Evolutionary conservation across 2,797 vertebrate genomes (phyloP).

Genomic region (Amblyopsis hoosieri): DNA sequence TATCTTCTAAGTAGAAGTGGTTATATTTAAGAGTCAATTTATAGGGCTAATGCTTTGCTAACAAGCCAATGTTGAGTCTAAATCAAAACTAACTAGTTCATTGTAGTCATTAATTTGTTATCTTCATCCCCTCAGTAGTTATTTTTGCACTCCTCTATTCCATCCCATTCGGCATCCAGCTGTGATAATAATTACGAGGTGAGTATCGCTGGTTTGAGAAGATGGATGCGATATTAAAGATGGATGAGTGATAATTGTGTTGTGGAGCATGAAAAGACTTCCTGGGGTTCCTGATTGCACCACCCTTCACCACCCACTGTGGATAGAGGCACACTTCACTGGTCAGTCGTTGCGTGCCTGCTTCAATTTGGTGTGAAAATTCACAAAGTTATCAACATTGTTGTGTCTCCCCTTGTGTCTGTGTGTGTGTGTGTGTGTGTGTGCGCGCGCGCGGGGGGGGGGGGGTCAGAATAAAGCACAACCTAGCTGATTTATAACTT

Average conservation of each 20-base stretch:
- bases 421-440: too few relatives aligned
- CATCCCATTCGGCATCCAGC: conserved; percentile 48
- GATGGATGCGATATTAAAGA: conserved; percentile 66
- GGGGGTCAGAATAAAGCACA: too few relatives aligned
- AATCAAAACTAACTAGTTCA: neutral
- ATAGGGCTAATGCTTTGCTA: too few relatives aligned
- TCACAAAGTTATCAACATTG: too few relatives aligned
- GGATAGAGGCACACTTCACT: conserved; percentile 33
- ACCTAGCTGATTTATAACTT: too few relatives aligned
- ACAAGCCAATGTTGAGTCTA: too few relatives aligned
- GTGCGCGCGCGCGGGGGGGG: too few relatives aligned
- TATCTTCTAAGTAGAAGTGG: too few relatives aligned
- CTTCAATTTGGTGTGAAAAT: too few relatives aligned
- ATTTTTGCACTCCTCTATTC: conserved; percentile 37
- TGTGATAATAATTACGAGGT: conserved; percentile 69
- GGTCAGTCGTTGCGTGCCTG: conserved; percentile 4
- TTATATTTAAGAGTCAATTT: too few relatives aligned
- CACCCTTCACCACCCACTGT: conserved; percentile 33
- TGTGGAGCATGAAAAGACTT: conserved; percentile 45
- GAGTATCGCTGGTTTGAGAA: conserved; percentile 43
- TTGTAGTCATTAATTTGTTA: neutral
- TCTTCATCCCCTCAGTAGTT: conserved; percentile 23
- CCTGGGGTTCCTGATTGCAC: conserved; percentile 39
- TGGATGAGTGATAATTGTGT: conserved; percentile 74
- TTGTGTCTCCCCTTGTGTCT: too few relatives aligned